Conservation (phyloP, 2,888 invertebrate genomes). For the Ischnura elegans region DNA sequence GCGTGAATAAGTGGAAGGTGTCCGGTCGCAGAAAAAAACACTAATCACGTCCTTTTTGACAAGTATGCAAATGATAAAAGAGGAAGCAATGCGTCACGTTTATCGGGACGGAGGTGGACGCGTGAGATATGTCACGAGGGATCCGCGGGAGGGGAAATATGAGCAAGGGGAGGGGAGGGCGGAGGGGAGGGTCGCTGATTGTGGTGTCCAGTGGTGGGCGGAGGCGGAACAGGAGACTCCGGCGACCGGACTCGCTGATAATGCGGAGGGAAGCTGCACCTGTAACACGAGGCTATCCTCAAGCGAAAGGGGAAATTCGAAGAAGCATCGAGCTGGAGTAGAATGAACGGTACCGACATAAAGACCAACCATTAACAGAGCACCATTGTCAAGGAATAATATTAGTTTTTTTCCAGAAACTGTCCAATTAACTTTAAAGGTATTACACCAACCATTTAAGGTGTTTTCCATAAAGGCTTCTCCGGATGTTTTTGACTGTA, state of each 20-base stretch:
- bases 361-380: too few species aligned
- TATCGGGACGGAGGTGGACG: slow-evolving; percentile 47
- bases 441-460: too few species aligned
- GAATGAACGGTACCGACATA: background rate
- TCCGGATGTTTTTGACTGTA: too few species aligned
- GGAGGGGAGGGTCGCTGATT: background rate
- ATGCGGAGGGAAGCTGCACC: background rate
- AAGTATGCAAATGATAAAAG: slow-evolving; percentile 41
- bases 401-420: too few species aligned
- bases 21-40: slow-evolving; percentile 49
- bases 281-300: background rate
- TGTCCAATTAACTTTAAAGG: too few species aligned
- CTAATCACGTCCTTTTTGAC: slow-evolving; percentile 43
- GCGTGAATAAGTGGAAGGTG: background rate
- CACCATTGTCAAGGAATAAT: too few species aligned
- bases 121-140: slow-evolving; percentile 28
- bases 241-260: background rate
- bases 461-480: too few species aligned
- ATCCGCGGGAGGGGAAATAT: slow-evolving; percentile 1
- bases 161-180: background rate
- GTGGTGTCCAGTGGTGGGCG: background rate
- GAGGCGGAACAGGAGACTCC: background rate
- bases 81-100: slow-evolving; percentile 58
- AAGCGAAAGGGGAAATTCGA: background rate
- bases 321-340: background rate